Conservation (phyloP, 2,888 invertebrate species). For the Morpho deidamia region DNA sequence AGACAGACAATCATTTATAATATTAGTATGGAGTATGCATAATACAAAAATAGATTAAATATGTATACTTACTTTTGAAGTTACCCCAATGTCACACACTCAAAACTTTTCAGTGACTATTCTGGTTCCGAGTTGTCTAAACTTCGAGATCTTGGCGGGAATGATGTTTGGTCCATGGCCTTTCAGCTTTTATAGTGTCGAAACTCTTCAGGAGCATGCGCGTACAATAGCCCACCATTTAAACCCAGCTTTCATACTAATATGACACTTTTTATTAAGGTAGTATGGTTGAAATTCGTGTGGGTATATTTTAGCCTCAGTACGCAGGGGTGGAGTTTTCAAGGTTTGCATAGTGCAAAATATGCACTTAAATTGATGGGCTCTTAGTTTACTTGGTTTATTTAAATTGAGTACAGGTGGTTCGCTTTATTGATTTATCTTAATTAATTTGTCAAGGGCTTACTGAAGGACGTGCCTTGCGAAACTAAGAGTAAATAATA, state of each 20-base stretch:
- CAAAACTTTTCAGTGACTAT: constrained; percentile 17
- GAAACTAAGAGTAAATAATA: constrained; percentile 2
- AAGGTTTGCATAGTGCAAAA: constrained; percentile 25
- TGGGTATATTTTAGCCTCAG: background rate
- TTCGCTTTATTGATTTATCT: constrained; percentile 13
- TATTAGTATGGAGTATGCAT: too few relatives aligned
- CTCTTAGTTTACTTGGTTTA: constrained; percentile 35
- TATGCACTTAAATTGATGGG: constrained; percentile 50
- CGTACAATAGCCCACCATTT: constrained; percentile 7
- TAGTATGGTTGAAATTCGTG: constrained; percentile 1
- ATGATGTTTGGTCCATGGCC: constrained; percentile 37
- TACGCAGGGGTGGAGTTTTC: constrained; percentile 39
- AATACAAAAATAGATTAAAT: background rate
- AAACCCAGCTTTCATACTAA: background rate
- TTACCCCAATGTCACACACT: constrained; percentile 20
- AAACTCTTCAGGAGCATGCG: constrained; percentile 44
- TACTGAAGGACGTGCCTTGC: constrained; percentile 10
- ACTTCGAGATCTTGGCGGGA: constrained; percentile 45
- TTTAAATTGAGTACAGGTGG: constrained; percentile 23
- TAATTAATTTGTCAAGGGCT: constrained; percentile 13
- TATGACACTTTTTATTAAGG: background rate
- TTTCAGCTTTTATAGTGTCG: constrained; percentile 46
- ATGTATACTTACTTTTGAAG: constrained; percentile 19
- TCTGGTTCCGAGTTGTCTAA: constrained; percentile 10
- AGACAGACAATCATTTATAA: too few relatives aligned